Conservation (phyloP, 2,113 vertebrate species). For the Microtus pennsylvanicus region DNA sequence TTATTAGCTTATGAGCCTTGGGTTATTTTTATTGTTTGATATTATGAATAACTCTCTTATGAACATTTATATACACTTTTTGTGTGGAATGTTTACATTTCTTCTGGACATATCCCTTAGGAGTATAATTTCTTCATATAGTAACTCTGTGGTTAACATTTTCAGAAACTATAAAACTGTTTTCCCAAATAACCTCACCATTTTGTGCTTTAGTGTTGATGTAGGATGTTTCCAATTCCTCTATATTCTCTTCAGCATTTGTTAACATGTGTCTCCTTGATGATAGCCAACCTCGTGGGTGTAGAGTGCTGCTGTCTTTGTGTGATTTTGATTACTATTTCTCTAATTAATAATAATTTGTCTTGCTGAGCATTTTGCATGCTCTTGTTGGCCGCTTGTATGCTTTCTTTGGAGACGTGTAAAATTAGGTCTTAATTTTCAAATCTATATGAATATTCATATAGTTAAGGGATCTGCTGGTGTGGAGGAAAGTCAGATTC, state of each 20-base stretch:
- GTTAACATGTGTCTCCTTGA: background rate
- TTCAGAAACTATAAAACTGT: background rate
- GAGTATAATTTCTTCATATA: background rate
- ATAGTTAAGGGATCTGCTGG: background rate
- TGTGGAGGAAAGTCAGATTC: constrained; percentile 13
- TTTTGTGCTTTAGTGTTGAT: background rate
- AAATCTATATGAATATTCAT: background rate
- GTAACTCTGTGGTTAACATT: background rate
- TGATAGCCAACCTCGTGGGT: background rate
- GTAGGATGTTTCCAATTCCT: background rate
- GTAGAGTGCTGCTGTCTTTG: background rate
- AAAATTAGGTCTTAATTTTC: background rate
- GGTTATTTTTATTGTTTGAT: background rate
- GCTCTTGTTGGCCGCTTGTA: constrained; percentile 10
- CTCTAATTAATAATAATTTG: background rate
- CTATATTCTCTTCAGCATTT: background rate
- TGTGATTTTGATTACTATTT: constrained; percentile 3
- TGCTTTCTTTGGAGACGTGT: constrained; percentile 21
- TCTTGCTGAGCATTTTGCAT: constrained; percentile 23
- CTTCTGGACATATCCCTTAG: background rate
- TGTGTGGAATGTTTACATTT: background rate
- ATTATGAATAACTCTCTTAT: background rate
- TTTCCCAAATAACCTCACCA: background rate
- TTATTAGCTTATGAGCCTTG: background rate
- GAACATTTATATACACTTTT: background rate